Evolutionary conservation across 2,113 vertebrate genomes (phyloP).

Genomic region (Scomber colias): DNA sequence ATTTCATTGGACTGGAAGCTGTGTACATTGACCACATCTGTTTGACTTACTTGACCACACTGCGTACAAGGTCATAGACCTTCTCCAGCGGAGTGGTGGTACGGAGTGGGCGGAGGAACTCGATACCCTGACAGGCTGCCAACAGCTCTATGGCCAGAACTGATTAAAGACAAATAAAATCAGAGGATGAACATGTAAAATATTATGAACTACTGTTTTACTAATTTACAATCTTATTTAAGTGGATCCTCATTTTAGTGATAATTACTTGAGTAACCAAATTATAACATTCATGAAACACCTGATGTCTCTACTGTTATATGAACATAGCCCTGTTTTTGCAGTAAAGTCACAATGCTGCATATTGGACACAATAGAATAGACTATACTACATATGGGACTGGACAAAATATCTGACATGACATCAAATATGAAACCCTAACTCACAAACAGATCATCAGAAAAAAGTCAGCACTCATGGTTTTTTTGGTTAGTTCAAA

Average conservation of each 20-base stretch:
- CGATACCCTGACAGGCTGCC: slow-evolving; percentile 97
- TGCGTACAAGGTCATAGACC: slow-evolving; percentile 98
- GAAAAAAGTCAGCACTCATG: no score
- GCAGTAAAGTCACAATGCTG: neutral
- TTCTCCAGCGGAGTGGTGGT: slow-evolving; percentile 98
- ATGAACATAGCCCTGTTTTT: neutral
- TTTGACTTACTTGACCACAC: slow-evolving; percentile 93
- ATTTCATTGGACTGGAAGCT: slow-evolving; percentile 47
- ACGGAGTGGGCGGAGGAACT: slow-evolving; percentile 95
- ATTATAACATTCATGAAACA: neutral
- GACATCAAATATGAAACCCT: neutral
- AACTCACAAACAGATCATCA: no score
- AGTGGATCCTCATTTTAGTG: neutral
- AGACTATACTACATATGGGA: neutral
- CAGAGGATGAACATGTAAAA: accelerated
- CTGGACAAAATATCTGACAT: neutral
- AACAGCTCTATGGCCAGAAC: slow-evolving; percentile 96
- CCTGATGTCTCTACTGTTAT: neutral
- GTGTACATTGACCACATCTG: slow-evolving; percentile 68
- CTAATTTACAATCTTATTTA: neutral
- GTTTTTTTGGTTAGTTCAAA: no score
- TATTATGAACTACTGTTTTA: neutral
- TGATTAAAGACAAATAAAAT: slow-evolving; percentile 66
- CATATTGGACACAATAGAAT: neutral
- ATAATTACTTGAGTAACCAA: neutral